Conservation (phyloP, 2,113 vertebrate genomes). For the Sinocyclocheilus anophthalmus region DNA sequence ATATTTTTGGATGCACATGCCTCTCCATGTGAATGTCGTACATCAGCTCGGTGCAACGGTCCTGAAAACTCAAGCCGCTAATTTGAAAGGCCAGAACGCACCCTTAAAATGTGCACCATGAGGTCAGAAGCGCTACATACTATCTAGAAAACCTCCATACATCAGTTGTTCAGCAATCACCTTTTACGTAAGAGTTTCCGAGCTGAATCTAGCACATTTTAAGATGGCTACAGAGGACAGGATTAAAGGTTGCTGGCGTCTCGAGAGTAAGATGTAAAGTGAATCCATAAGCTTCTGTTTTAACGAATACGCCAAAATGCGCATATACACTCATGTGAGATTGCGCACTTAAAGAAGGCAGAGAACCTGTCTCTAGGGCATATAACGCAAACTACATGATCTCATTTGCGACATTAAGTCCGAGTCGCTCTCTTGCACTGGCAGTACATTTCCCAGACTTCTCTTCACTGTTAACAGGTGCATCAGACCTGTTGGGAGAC, state of each 20-base stretch:
- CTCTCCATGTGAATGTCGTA: conserved; percentile 51
- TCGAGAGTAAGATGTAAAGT: conserved; percentile 13
- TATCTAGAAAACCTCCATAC: not conserved
- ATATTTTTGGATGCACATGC: conserved; percentile 58
- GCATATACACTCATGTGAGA: not conserved
- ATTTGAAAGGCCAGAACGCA: conserved; percentile 12
- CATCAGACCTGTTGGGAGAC: not conserved
- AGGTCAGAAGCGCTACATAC: not conserved
- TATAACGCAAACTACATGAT: not conserved
- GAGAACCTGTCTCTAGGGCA: not conserved
- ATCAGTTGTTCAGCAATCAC: not conserved
- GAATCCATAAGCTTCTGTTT: conserved; percentile 10
- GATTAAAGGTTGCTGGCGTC: conserved; percentile 13
- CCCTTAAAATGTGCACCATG: not conserved
- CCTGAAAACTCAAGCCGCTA: conserved; percentile 26
- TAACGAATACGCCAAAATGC: not conserved
- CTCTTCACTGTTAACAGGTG: not conserved
- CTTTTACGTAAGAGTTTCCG: conserved; percentile 8
- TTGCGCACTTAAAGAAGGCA: not conserved
- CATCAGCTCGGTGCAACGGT: conserved; percentile 32
- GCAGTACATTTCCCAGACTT: not conserved
- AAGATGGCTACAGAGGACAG: conserved; percentile 30
- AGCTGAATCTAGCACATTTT: conserved; percentile 14
- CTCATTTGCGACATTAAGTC: conserved; percentile 1
- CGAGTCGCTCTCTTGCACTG: not conserved